Percentiles rank a stretch among this genome's conserved stretches.
Conservation (phyloP, 37 sponge, comb jelly and placozoan species). For the Spongia lamella region DNA sequence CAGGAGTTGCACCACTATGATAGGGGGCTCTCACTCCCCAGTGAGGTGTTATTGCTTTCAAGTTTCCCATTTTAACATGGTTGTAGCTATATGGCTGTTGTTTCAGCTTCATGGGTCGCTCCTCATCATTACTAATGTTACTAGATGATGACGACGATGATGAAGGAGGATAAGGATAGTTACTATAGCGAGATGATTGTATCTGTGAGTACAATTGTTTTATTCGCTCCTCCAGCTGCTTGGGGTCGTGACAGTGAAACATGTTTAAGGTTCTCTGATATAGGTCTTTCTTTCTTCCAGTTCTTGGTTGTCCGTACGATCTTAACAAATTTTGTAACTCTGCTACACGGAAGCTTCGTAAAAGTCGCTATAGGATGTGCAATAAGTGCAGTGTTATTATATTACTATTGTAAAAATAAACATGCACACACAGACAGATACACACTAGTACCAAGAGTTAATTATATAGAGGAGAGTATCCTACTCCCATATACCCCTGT, state of each 20-base stretch:
- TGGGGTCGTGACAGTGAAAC: not conserved
- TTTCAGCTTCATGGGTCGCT: too few relatives aligned
- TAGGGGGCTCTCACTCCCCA: not conserved
- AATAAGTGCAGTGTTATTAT: too few relatives aligned
- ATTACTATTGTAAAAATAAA: too few relatives aligned
- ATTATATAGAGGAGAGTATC: too few relatives aligned
- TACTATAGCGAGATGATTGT: conserved; percentile 10
- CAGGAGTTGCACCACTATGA: not conserved
- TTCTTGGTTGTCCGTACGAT: conserved; percentile 39
- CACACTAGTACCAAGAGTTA: too few relatives aligned
- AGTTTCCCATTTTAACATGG: not conserved
- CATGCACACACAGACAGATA: not conserved
- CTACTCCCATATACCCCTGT: too few relatives aligned
- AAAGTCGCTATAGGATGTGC: conserved; percentile 49
- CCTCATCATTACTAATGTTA: too few relatives aligned
- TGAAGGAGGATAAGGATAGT: not conserved
- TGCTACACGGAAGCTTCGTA: conserved; percentile 63
- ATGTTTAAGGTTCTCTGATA: conserved; percentile 29
- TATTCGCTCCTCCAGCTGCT: not conserved
- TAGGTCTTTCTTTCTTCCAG: conserved; percentile 74
- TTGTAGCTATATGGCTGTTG: not conserved
- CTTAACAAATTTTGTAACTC: conserved; percentile 81
- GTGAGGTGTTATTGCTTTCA: not conserved
- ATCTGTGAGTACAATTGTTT: conserved; percentile 10
- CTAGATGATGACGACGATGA: not conserved